These are phyloP conservation scores for Thymelicus sylvestris DNA, from an alignment of 2,888 invertebrate species.

Conservation along the genomic window DNA sequence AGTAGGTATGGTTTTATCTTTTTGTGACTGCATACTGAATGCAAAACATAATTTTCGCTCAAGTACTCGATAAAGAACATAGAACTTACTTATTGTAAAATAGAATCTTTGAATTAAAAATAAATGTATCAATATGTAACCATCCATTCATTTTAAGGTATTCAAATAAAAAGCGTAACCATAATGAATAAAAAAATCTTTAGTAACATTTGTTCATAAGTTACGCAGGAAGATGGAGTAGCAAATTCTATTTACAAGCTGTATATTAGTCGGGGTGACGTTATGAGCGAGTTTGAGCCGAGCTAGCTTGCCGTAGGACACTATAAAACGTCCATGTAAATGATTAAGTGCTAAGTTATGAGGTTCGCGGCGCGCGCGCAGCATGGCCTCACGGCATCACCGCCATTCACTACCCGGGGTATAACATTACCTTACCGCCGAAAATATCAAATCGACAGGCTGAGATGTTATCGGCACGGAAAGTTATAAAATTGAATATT, in stretches of 20 bases:
- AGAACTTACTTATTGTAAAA: no score
- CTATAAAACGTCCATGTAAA: conserved; percentile 78
- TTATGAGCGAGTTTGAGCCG: conserved; percentile 41
- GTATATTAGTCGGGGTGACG: conserved; percentile 44
- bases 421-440: conserved; percentile 82
- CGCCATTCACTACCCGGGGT: conserved; percentile 72
- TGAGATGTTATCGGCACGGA: conserved; percentile 79
- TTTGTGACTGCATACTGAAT: conserved; percentile 22
- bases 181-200: background rate
- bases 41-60: conserved; percentile 1
- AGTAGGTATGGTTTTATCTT: conserved; percentile 35
- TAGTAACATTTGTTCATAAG: background rate
- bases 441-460: conserved; percentile 83
- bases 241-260: conserved; percentile 48
- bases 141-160: no score
- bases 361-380: conserved; percentile 73
- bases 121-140: no score
- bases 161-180: background rate
- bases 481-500: conserved; percentile 84
- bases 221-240: conserved; percentile 35
- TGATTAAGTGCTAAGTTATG: conserved; percentile 84
- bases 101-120: no score
- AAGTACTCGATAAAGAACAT: background rate
- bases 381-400: conserved; percentile 69
- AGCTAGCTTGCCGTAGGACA: conserved; percentile 53